Conservation (phyloP, 2,113 vertebrate species). For the Dascyllus trimaculatus region DNA sequence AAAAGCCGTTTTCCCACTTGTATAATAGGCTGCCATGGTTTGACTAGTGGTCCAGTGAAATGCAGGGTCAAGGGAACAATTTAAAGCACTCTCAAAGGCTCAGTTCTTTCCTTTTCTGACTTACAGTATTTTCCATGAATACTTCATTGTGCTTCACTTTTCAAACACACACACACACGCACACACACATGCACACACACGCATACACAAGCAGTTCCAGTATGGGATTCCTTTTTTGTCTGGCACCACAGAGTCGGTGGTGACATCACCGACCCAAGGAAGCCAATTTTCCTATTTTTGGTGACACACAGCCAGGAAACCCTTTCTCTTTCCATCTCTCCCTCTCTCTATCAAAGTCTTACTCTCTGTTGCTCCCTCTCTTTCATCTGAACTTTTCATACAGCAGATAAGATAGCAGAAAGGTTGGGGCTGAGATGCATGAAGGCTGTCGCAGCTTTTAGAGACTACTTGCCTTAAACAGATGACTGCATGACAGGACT, state of each 20-base stretch:
- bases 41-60: conserved; percentile 29
- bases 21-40: conserved; percentile 23
- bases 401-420: conserved; percentile 39
- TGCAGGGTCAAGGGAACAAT: conserved; percentile 27
- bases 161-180: conserved; percentile 17
- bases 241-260: conserved; percentile 61
- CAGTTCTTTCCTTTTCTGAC: conserved; percentile 11
- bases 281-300: conserved; percentile 82
- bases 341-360: conserved; percentile 20
- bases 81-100: conserved; percentile 29
- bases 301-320: conserved; percentile 73
- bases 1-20: conserved; percentile 33
- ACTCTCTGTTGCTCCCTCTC: conserved; percentile 9
- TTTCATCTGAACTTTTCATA: conserved; percentile 46
- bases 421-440: neutral
- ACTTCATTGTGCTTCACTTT: conserved; percentile 37
- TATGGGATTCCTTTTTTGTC: conserved; percentile 20
- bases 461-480: conserved; percentile 8
- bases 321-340: conserved; percentile 33
- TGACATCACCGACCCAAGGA: conserved; percentile 72
- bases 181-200: conserved; percentile 20
- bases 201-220: conserved; percentile 27
- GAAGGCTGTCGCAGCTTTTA: neutral
- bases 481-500: neutral
- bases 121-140: conserved; percentile 52